These are phyloP conservation scores for Sepioteuthis lessoniana DNA, from an alignment of 2,888 invertebrate genomes.

Conservation along the genomic window DNA sequence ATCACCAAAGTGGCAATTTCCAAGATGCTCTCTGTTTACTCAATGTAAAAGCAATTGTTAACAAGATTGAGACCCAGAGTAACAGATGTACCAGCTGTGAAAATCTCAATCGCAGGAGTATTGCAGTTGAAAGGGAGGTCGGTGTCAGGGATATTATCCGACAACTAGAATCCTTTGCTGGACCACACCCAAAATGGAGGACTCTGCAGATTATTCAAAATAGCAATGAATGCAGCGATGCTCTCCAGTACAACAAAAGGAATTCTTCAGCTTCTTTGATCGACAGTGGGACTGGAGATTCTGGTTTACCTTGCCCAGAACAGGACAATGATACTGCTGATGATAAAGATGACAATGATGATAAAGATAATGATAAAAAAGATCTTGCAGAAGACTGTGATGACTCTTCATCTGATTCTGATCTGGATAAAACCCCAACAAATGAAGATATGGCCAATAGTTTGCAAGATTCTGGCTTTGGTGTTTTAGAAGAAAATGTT, in stretches of 20 bases:
- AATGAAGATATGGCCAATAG: neutral
- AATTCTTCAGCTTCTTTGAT: neutral
- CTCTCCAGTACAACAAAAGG: no score
- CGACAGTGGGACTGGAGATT: neutral
- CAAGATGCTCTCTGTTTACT: slow-evolving; percentile 2
- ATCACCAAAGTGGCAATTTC: neutral
- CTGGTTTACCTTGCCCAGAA: neutral
- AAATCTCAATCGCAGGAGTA: neutral
- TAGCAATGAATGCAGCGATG: neutral
- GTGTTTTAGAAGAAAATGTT: neutral
- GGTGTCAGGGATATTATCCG: slow-evolving; percentile 13
- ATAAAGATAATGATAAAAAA: neutral
- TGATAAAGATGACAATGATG: neutral
- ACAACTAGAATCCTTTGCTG: slow-evolving; percentile 1
- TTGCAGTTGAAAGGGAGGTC: neutral
- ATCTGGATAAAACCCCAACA: neutral
- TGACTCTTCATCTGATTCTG: neutral
- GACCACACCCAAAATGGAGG: slow-evolving; percentile 44
- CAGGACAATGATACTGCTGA: neutral
- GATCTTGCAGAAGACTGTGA: neutral
- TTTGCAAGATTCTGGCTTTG: neutral
- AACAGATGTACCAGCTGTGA: neutral
- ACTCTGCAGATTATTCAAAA: slow-evolving; percentile 33
- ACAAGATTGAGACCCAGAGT: neutral
- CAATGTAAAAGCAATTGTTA: neutral